Evolutionary conservation across 2,113 vertebrate species (phyloP), one percentile per base, ranked within the genome.

Genomic region (Rhea pennata): DNA sequence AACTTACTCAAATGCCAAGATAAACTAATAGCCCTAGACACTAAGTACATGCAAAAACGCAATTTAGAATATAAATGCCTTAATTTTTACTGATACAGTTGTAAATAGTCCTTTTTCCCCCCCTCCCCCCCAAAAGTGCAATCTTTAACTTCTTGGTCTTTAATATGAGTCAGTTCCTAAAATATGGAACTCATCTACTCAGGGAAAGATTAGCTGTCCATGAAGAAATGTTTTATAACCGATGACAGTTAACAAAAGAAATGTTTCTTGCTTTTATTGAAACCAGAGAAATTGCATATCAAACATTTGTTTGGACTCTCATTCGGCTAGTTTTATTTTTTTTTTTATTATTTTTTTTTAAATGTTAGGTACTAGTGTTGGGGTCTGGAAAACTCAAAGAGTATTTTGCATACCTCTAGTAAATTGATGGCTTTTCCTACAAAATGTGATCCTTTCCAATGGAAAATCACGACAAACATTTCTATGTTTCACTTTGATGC

Each of bases 381-480:
- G 64, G 81, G 79, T 86, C 70, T 95, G 74, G 87, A 95, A 97
- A 96, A 96, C 33, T 64, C 89, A 36, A 36, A 42, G 13, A 42
- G 12, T 95, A 88, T 96, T 56, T 31, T 84, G 72, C 24, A 53
- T 27, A 54, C 6, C 70, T n/a, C 59, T 88, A 24, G 31, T 42
- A 81, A 91, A 97, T 9, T 48, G 92, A 77, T 23, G 48, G 39
- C 36, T 95, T 96, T 95, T 94, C 95, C 58, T 90, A 88, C 76
- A 94, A 94, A 97, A 95, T 73, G 91, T 26, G 58, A 90, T 67
- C 71, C 12, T 61, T 91, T 51, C 54, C 76, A 88, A 91, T 96
- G 94, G 21, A 92, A 97, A 97, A 96, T 64, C 54, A 95, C 44
- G 94, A 51, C 56, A 87, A 96, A 97, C 29, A 70, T 48, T 90